Evolutionary conservation across 1,140 invertebrate species (phyloP).

Genomic region (Octopus sinensis): DNA sequence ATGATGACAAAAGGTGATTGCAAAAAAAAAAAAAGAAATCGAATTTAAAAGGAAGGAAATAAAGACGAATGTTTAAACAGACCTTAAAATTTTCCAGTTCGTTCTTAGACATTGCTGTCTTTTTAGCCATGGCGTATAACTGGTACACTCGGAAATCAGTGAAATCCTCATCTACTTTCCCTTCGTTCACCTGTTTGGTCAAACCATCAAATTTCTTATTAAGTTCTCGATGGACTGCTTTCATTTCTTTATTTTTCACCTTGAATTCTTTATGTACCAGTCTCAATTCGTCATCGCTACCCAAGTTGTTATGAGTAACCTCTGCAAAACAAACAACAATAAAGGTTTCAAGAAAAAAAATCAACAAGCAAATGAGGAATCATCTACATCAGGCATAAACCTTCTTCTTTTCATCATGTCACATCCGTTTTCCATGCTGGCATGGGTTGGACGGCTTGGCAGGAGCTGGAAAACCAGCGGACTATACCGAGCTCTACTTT

Average conservation of each 20-base stretch:
- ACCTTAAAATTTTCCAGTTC: slow-evolving; percentile 82
- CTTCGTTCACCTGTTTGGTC: background rate
- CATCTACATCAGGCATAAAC: too few relatives aligned
- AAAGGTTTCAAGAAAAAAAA: too few relatives aligned
- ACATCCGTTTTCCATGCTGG: too few relatives aligned
- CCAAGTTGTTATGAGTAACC: slow-evolving; percentile 35
- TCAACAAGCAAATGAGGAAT: too few relatives aligned
- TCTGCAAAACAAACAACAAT: slow-evolving; percentile 23
- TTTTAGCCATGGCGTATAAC: slow-evolving; percentile 77
- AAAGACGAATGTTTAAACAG: slow-evolving; percentile 20
- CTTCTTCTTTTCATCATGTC: too few relatives aligned
- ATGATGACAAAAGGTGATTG: too few relatives aligned
- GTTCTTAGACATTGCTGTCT: slow-evolving; percentile 74
- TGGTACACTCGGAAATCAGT: slow-evolving; percentile 83
- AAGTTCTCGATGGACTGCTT: slow-evolving; percentile 75
- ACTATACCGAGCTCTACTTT: too few relatives aligned
- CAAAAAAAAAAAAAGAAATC: slow-evolving; percentile 1
- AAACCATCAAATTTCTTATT: slow-evolving; percentile 59
- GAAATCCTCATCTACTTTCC: slow-evolving; percentile 68
- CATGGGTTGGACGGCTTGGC: too few relatives aligned
- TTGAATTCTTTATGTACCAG: slow-evolving; percentile 22
- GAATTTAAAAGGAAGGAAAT: background rate
- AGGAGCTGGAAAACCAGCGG: too few relatives aligned
- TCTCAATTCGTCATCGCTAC: slow-evolving; percentile 28
- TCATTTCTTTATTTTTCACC: slow-evolving; percentile 45